Percentiles rank a stretch among this genome's conserved stretches.
Conservation (phyloP, 2,113 vertebrate genomes). For the Dendrocopos noguchii region DNA sequence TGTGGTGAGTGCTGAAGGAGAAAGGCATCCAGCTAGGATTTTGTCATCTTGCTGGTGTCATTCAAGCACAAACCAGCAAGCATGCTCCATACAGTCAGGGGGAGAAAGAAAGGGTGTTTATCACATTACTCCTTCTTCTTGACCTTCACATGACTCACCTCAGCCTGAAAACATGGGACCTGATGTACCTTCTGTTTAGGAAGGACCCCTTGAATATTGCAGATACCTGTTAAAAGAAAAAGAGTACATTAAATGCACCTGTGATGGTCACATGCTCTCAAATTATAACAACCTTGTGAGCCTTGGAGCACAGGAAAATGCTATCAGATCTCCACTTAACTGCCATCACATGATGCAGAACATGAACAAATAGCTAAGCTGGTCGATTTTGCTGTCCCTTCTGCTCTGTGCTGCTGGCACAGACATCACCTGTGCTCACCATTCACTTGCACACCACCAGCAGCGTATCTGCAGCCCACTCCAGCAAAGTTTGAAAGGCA, state of each 20-base stretch:
- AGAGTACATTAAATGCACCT: background rate
- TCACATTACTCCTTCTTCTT: background rate
- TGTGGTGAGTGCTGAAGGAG: background rate
- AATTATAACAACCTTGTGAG: background rate
- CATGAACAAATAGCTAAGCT: background rate
- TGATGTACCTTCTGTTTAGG: slow-evolving; percentile 67
- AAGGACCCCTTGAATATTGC: slow-evolving; percentile 64
- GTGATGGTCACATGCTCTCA: background rate
- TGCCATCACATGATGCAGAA: background rate
- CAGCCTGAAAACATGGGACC: slow-evolving; percentile 66
- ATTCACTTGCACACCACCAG: background rate
- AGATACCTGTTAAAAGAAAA: slow-evolving; percentile 71
- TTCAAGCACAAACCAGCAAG: background rate
- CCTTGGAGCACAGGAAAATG: background rate
- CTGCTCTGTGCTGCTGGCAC: background rate
- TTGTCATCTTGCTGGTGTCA: background rate
- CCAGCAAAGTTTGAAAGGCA: background rate
- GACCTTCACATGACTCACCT: slow-evolving; percentile 61
- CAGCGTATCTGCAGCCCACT: background rate
- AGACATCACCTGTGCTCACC: background rate
- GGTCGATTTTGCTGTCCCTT: background rate
- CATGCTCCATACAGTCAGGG: background rate
- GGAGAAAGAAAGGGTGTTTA: background rate
- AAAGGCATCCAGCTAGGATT: background rate
- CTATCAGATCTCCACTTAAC: background rate